Base-by-base conservation (phyloP, 1,140 invertebrate species). In the Vanessa tameamea region DNA sequence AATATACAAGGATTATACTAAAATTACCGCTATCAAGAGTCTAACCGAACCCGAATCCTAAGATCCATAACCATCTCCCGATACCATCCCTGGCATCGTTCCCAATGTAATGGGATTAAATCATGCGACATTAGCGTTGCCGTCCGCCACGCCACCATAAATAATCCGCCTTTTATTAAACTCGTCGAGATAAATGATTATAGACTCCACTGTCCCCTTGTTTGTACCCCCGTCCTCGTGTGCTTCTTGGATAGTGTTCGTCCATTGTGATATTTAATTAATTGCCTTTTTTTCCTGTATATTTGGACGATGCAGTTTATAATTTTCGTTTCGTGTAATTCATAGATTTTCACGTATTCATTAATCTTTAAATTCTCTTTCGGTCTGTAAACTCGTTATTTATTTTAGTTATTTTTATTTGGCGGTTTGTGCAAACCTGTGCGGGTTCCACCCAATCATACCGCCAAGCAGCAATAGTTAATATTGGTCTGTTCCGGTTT, bases 81-180 rank as follows among this genome's bases (percentile, higher is more conserved):
- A 84, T 85, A 85, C 75, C 74, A 66, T 76, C 73, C 67, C 88
- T 90, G 88, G 87, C 88, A 85, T 48, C 15, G 76, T 85, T 87
- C 85, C 88, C 87, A 82, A 85, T 87, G 84, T 86, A 90, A 92
- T 90, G 88, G 85, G 88, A 92, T 91, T 89, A 91, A 87, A 92
- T 89, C 90, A 91, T 90, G 89, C 86, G 85, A 91, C 88, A 90
- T 90, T 90, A 90, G 82, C 80, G 82, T 83, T 85, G 78, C 79
- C 84, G 77, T 79, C 78, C 79, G 78, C 81, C 79, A 72, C 79
- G 82, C 78, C 83, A 81, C 84, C 81, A 86, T 90, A 87, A 90
- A 91, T 90, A 90, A 90, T 87, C 80, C 85, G 81, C 84, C 90
- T 92, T 92, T 92, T 92, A 92, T 92, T 90, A 92, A 91, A 91